These are phyloP conservation scores for Sander lucioperca DNA, from an alignment of 2,113 vertebrate genomes.

Conservation along the genomic window DNA sequence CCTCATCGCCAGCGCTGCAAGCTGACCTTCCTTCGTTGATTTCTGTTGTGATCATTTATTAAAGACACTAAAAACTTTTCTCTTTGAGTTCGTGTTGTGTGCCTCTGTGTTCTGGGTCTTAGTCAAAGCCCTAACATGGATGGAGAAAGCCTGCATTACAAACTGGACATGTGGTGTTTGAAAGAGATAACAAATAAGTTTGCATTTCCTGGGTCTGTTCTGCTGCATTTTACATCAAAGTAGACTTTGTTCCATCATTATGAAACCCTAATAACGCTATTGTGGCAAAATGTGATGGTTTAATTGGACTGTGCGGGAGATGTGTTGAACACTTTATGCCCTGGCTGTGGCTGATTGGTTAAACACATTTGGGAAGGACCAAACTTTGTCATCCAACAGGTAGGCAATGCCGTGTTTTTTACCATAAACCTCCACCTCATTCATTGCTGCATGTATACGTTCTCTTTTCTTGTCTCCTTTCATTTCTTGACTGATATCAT, in stretches of 20 bases:
- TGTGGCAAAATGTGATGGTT: conserved; percentile 12
- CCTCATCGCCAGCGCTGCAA: too few species aligned
- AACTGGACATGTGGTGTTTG: too few species aligned
- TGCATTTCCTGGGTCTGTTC: conserved; percentile 8
- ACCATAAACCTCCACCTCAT: not conserved
- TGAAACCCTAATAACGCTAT: conserved; percentile 19
- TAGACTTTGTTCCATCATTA: conserved; percentile 28
- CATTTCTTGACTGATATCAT: not conserved
- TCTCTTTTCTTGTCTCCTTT: not conserved
- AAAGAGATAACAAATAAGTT: too few species aligned
- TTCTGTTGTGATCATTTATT: too few species aligned
- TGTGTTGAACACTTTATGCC: conserved; percentile 15
- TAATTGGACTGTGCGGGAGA: conserved; percentile 8
- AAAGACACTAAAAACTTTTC: too few species aligned
- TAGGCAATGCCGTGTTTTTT: not conserved
- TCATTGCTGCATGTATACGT: not conserved
- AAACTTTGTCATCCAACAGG: not conserved
- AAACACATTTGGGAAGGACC: not conserved
- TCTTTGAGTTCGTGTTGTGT: too few species aligned
- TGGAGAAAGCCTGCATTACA: too few species aligned
- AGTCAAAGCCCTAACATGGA: too few species aligned
- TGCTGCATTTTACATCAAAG: conserved; percentile 36
- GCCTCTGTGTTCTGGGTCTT: too few species aligned
- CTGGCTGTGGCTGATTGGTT: not conserved
- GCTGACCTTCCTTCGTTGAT: too few species aligned